phyloP scores from a whole-genome alignment of 2,888 invertebrate species.

The Cacoxenus indagator region DNA sequence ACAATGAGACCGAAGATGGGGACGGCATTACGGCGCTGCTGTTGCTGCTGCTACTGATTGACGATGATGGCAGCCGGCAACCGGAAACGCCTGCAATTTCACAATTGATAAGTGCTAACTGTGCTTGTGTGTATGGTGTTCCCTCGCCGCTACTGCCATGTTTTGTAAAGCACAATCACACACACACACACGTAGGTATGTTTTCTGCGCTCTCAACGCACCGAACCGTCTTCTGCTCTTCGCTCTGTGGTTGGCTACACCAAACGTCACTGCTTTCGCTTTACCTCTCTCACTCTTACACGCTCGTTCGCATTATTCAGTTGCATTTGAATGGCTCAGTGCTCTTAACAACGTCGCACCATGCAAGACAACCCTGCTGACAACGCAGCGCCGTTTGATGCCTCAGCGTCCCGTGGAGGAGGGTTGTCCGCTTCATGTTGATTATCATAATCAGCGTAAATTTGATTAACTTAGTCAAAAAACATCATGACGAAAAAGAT shows the following conservation, averaged over 20 bases:
- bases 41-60: conserved; percentile 42
- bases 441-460: conserved; percentile 8
- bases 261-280: too few species aligned
- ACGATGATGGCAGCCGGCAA: conserved; percentile 58
- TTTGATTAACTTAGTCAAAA: conserved; percentile 2
- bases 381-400: not conserved
- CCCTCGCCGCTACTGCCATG: not conserved
- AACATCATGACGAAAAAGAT: not conserved
- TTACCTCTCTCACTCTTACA: too few species aligned
- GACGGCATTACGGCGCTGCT: not conserved
- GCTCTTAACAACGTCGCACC: too few species aligned
- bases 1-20: not conserved
- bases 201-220: too few species aligned
- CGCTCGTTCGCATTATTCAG: too few species aligned
- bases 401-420: not conserved
- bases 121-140: not conserved
- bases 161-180: too few species aligned
- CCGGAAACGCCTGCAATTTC: conserved; percentile 65
- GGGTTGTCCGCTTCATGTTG: conserved; percentile 2
- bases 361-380: not conserved
- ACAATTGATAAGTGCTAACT: conserved; percentile 59
- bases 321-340: too few species aligned
- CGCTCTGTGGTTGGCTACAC: too few species aligned
- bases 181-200: too few species aligned
- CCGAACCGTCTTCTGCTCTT: too few species aligned